Evolutionary conservation across 2,888 invertebrate species (phyloP).

Genomic region (Kryphioiulus occultus): DNA sequence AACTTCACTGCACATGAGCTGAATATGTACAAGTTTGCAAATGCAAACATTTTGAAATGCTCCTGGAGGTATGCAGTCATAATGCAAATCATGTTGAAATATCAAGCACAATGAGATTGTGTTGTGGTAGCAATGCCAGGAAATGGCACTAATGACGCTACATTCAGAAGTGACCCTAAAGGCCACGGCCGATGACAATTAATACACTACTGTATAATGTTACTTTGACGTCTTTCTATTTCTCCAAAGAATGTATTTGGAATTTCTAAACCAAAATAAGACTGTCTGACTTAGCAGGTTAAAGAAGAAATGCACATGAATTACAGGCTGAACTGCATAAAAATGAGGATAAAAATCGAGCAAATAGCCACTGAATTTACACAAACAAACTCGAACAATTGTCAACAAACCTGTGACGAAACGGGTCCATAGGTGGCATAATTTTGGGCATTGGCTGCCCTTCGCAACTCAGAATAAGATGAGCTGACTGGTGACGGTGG

Average conservation of each 20-base stretch:
- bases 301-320: neutral
- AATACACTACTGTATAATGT: neutral
- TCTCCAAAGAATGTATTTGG: neutral
- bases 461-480: slow-evolving; percentile 53
- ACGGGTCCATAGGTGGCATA: slow-evolving; percentile 64
- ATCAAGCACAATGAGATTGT: neutral
- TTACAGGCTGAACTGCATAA: neutral
- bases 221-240: neutral
- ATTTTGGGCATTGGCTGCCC: slow-evolving; percentile 63
- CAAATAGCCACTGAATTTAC: neutral
- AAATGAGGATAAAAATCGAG: neutral
- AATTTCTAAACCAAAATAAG: neutral
- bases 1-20: too few relatives aligned
- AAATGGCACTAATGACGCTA: neutral
- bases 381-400: too few relatives aligned
- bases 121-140: neutral
- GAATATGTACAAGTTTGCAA: too few relatives aligned
- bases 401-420: slow-evolving; percentile 53
- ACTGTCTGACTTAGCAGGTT: neutral
- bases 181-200: neutral
- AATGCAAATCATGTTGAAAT: too few relatives aligned
- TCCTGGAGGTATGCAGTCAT: too few relatives aligned
- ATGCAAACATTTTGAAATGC: too few relatives aligned
- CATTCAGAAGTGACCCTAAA: neutral
- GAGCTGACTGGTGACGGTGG: slow-evolving; percentile 91